Conservation (phyloP, 2,113 vertebrate genomes). For the Ctenodactylus gundi region DNA sequence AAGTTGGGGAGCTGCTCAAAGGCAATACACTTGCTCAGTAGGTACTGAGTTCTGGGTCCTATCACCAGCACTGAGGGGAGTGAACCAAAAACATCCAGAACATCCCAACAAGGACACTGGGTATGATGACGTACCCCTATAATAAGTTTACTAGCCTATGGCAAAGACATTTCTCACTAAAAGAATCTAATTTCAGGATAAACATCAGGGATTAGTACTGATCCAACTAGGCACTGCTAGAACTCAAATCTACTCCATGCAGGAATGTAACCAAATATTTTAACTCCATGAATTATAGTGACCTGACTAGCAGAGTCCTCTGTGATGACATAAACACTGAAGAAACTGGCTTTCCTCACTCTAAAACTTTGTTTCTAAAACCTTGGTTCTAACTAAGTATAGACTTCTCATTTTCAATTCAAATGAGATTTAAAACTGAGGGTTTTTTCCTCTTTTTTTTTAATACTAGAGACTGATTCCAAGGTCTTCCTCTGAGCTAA, state of each 20-base stretch:
- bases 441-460: not conserved
- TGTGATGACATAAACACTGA: not conserved
- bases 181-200: not conserved
- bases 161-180: not conserved
- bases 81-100: too few species aligned
- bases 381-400: constrained; percentile 45
- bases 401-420: constrained; percentile 52
- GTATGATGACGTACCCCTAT: too few species aligned
- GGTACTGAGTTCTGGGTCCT: too few species aligned
- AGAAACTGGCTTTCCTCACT: not conserved
- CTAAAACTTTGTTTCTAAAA: constrained; percentile 42
- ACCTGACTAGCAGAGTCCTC: not conserved
- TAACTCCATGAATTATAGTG: not conserved
- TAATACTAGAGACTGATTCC: not conserved
- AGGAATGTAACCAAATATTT: not conserved
- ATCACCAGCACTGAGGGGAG: too few species aligned
- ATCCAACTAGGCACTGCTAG: not conserved
- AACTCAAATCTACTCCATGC: not conserved
- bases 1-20: too few species aligned
- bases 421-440: constrained; percentile 36
- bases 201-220: not conserved
- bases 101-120: too few species aligned
- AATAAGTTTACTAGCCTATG: not conserved
- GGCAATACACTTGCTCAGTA: too few species aligned
- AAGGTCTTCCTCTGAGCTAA: not conserved